Evolutionary conservation across 2,113 vertebrate species (phyloP).

Genomic region (Melanerpes formicivorus): DNA sequence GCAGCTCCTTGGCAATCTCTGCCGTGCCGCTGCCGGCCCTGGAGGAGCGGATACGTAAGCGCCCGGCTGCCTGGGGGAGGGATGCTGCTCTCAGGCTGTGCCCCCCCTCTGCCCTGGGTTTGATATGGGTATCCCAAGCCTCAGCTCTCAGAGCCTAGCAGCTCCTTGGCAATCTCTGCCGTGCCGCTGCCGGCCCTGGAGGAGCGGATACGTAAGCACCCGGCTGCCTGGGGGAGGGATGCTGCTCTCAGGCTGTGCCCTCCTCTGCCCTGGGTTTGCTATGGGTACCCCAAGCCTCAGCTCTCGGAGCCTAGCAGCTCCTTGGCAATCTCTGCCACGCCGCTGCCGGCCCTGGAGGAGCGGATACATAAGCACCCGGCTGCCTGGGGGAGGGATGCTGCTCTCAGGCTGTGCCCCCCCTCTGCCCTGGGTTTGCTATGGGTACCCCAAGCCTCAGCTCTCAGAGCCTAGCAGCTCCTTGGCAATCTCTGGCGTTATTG

Average conservation of each 20-base stretch:
- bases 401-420: background rate
- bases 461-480: background rate
- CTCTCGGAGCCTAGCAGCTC: background rate
- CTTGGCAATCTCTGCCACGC: background rate
- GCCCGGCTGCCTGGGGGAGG: accelerated
- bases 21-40: constrained; percentile 66
- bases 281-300: background rate
- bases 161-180: background rate
- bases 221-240: accelerated
- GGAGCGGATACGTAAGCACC: constrained; percentile 78
- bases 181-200: constrained; percentile 71
- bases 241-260: background rate
- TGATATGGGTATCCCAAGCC: background rate
- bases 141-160: background rate
- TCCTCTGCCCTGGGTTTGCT: background rate
- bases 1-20: background rate
- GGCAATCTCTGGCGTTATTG: background rate
- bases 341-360: constrained; percentile 76
- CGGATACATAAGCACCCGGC: constrained; percentile 71
- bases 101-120: background rate
- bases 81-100: background rate
- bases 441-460: background rate
- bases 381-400: accelerated
- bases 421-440: background rate
- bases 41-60: constrained; percentile 81